phyloP scores from a whole-genome alignment of 2,797 vertebrate species.

The Chrosomus eos region DNA sequence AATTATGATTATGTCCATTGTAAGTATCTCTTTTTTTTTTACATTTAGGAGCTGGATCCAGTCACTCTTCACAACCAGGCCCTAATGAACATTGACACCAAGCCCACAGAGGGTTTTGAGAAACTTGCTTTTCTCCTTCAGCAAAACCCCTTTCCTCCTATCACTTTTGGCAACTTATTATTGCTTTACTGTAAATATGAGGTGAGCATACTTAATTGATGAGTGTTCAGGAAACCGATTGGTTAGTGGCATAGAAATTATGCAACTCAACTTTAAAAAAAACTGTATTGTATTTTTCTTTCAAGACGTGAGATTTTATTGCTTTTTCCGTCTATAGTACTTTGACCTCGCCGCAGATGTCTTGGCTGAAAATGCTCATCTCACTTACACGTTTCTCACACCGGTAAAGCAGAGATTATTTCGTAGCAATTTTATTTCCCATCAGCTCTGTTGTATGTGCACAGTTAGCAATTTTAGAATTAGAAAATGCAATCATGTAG shows the following conservation, averaged over 20 bases:
- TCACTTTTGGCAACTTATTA: slow-evolving; percentile 93
- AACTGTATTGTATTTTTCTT: background rate
- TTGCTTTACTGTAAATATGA: slow-evolving; percentile 94
- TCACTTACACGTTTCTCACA: slow-evolving; percentile 92
- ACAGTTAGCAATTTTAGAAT: background rate
- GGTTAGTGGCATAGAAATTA: background rate
- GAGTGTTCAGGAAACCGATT: background rate
- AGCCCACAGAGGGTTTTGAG: slow-evolving; percentile 92
- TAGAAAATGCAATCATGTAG: slow-evolving; percentile 6
- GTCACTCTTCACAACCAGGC: slow-evolving; percentile 97
- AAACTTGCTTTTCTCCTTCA: slow-evolving; percentile 94
- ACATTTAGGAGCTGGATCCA: slow-evolving; percentile 85
- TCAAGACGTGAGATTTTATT: background rate
- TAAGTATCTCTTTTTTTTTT: background rate
- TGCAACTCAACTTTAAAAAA: background rate
- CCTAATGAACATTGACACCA: slow-evolving; percentile 91
- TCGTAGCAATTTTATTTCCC: background rate
- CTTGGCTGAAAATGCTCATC: slow-evolving; percentile 92
- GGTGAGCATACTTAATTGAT: slow-evolving; percentile 63
- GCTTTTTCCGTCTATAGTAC: slow-evolving; percentile 74
- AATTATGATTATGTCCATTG: background rate
- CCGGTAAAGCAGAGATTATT: slow-evolving; percentile 73
- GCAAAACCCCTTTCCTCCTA: slow-evolving; percentile 91
- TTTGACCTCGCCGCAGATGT: slow-evolving; percentile 95
- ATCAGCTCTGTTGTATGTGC: background rate